Percentiles rank a stretch among this genome's conserved stretches.
phyloP scores from a whole-genome alignment of 92 coral and sea anemone species.

The Siderastrea siderea region DNA sequence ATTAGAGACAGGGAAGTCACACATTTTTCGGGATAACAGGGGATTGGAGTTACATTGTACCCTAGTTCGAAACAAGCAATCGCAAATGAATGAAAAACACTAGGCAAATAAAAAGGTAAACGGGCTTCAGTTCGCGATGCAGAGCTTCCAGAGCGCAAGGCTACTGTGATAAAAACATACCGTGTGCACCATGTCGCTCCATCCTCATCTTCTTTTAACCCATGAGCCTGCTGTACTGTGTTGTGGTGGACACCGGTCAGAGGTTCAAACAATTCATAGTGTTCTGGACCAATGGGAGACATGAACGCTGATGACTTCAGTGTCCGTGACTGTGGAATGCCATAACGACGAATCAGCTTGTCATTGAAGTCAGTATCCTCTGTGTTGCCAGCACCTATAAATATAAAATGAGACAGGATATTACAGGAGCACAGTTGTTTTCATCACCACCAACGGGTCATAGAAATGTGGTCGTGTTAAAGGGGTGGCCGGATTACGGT shows the following conservation, averaged over 20 bases:
- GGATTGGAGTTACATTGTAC: no score
- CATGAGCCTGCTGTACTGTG: slow-evolving; percentile 59
- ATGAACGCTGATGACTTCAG: slow-evolving; percentile 78
- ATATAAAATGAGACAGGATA: background rate
- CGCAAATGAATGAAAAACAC: no score
- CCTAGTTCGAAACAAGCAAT: no score
- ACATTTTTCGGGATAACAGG: no score
- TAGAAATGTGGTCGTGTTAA: no score
- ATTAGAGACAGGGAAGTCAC: no score
- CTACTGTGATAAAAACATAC: slow-evolving; percentile 27
- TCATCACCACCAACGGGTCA: no score
- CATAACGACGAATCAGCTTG: slow-evolving; percentile 83
- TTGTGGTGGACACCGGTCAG: slow-evolving; percentile 73
- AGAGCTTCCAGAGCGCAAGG: no score
- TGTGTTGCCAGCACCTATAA: slow-evolving; percentile 1
- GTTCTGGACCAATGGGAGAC: slow-evolving; percentile 94
- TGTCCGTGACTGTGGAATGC: slow-evolving; percentile 71
- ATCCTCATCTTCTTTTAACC: slow-evolving; percentile 24
- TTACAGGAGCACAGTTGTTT: background rate
- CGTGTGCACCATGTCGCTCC: slow-evolving; percentile 77
- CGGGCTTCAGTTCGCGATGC: no score
- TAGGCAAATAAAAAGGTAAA: no score
- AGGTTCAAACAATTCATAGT: slow-evolving; percentile 84
- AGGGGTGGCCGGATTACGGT: no score
- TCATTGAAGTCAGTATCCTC: slow-evolving; percentile 63